phyloP scores from a whole-genome alignment of 1,140 invertebrate species.

The Parasteatoda tepidariorum region DNA sequence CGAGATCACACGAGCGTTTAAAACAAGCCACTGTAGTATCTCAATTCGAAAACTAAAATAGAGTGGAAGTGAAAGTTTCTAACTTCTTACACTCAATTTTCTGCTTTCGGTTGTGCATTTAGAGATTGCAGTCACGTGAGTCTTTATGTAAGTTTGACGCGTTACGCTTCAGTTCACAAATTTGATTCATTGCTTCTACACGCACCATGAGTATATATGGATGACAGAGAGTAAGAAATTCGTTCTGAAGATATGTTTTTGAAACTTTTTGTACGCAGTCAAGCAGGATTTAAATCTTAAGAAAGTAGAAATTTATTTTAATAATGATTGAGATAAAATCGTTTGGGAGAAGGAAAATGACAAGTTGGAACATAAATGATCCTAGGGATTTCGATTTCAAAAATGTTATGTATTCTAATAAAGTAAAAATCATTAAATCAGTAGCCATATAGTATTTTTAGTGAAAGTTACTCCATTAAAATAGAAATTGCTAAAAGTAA shows the following conservation, averaged over 20 bases:
- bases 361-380: no score
- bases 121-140: not conserved
- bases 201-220: not conserved
- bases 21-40: not conserved
- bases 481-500: no score
- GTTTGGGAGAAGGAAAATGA: not conserved
- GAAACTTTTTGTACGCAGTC: not conserved
- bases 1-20: not conserved
- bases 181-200: not conserved
- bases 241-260: not conserved
- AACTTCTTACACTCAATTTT: not conserved
- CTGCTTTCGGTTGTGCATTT: not conserved
- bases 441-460: no score
- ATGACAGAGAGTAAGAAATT: not conserved
- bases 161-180: not conserved
- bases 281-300: not conserved
- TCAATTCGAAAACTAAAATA: not conserved
- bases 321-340: not conserved
- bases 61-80: not conserved
- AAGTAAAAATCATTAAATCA: no score
- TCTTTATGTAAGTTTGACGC: not conserved
- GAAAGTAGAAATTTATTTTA: not conserved
- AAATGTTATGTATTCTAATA: no score
- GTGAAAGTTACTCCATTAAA: no score
- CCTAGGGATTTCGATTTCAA: no score